phyloP scores from a whole-genome alignment of 2,888 invertebrate species.

The Caradrina clavipalpis region DNA sequence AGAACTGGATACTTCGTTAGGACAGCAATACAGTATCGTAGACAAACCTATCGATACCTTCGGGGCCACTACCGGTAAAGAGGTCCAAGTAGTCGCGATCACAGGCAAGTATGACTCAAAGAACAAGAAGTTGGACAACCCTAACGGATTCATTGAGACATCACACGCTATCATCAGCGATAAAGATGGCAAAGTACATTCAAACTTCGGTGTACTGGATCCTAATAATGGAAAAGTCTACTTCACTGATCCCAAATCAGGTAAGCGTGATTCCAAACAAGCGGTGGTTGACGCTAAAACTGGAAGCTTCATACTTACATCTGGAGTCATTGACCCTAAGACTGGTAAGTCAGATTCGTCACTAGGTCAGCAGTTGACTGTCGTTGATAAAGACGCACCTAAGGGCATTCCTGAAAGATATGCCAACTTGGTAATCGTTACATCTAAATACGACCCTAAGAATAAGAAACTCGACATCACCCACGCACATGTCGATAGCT shows the following conservation, averaged over 20 bases:
- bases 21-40: slow-evolving; percentile 91
- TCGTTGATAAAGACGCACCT: slow-evolving; percentile 86
- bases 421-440: slow-evolving; percentile 88
- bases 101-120: slow-evolving; percentile 92
- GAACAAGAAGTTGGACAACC: slow-evolving; percentile 90
- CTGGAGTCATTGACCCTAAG: slow-evolving; percentile 92
- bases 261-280: slow-evolving; percentile 92
- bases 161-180: slow-evolving; percentile 92
- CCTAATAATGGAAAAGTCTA: slow-evolving; percentile 90
- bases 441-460: slow-evolving; percentile 91
- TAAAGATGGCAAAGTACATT: slow-evolving; percentile 93
- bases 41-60: slow-evolving; percentile 90
- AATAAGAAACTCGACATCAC: slow-evolving; percentile 87
- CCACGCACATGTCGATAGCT: slow-evolving; percentile 85
- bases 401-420: slow-evolving; percentile 87
- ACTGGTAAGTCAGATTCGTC: slow-evolving; percentile 92
- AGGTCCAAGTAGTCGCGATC: slow-evolving; percentile 91
- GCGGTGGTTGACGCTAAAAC: slow-evolving; percentile 89
- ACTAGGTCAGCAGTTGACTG: slow-evolving; percentile 90
- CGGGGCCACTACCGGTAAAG: slow-evolving; percentile 82
- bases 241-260: slow-evolving; percentile 91
- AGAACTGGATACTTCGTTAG: slow-evolving; percentile 89
- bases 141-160: slow-evolving; percentile 89
- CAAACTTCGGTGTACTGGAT: slow-evolving; percentile 92
- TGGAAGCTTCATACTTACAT: slow-evolving; percentile 91